These are phyloP conservation scores for Anarhynchus alexandrinus DNA, from an alignment of 2,113 vertebrate genomes.

Conservation along the genomic window DNA sequence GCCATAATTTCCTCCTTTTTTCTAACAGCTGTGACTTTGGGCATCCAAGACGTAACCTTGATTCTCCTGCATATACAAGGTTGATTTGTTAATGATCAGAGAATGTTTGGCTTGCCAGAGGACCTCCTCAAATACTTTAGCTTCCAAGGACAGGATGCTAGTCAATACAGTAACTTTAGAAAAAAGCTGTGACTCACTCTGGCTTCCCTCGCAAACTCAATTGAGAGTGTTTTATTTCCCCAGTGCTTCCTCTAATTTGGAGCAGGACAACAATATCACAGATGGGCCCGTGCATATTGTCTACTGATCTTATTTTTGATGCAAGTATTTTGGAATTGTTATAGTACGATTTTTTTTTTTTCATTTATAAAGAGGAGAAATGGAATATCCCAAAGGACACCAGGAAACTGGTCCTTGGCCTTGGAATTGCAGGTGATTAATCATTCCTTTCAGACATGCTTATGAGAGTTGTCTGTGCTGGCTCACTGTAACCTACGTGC, in stretches of 20 bases:
- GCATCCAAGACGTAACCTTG: rapidly evolving
- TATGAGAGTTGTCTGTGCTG: neutral
- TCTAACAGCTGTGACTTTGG: neutral
- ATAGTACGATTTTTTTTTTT: neutral
- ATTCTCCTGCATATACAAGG: neutral
- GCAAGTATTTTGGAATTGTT: neutral
- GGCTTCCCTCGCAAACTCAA: neutral
- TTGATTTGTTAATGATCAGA: neutral
- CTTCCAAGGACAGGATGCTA: neutral
- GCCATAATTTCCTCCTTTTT: neutral
- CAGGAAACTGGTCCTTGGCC: neutral
- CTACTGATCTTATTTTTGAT: neutral
- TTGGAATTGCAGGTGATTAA: neutral
- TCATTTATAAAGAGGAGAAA: neutral
- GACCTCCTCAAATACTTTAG: neutral
- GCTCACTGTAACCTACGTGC: neutral
- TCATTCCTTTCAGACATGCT: neutral
- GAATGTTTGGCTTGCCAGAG: neutral
- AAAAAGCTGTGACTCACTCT: neutral
- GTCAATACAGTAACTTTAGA: neutral
- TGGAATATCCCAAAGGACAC: neutral
- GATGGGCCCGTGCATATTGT: neutral
- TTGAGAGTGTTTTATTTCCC: neutral
- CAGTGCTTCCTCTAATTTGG: neutral
- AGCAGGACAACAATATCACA: neutral